Evolutionary conservation across 2,888 invertebrate species (phyloP).

Genomic region (Sphaeridia pumilis): DNA sequence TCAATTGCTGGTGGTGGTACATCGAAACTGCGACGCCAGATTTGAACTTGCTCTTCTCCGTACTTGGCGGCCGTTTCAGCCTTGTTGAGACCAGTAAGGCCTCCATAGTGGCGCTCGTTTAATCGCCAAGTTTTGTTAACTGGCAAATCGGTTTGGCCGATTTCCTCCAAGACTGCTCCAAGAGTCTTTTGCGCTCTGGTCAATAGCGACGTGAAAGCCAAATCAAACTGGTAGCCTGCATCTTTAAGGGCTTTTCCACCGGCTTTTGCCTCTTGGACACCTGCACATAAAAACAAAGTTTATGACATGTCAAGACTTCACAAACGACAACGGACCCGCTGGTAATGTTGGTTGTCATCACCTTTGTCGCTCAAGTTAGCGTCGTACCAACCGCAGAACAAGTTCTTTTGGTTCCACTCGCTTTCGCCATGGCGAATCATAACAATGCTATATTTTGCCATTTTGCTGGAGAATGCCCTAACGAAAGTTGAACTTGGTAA

Average conservation of each 20-base stretch:
- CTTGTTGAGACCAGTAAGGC: conserved; percentile 72
- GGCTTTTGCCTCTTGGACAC: conserved; percentile 53
- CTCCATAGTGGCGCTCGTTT: conserved; percentile 79
- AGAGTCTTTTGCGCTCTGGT: conserved; percentile 66
- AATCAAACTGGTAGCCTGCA: conserved; percentile 59
- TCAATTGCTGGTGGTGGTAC: conserved; percentile 72
- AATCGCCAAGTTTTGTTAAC: conserved; percentile 65
- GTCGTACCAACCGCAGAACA: conserved; percentile 64
- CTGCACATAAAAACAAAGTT: conserved; percentile 40
- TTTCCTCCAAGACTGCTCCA: conserved; percentile 53
- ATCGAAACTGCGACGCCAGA: conserved; percentile 75
- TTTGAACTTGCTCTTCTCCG: conserved; percentile 72
- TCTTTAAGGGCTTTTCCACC: conserved; percentile 63
- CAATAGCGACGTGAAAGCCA: conserved; percentile 68
- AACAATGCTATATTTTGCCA: conserved; percentile 44
- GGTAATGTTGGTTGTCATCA: too few species aligned
- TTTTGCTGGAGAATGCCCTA: conserved; percentile 11
- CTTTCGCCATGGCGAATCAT: conserved; percentile 66
- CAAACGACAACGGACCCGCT: too few species aligned
- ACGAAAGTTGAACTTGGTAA: too few species aligned
- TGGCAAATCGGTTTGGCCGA: conserved; percentile 55
- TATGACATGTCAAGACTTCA: background rate
- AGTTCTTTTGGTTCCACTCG: conserved; percentile 61
- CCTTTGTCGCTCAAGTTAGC: conserved; percentile 57
- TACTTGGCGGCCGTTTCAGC: conserved; percentile 72